Evolutionary conservation across 2,113 vertebrate genomes (phyloP), one percentile per base, ranked within the genome.

Genomic region (Astur gentilis): DNA sequence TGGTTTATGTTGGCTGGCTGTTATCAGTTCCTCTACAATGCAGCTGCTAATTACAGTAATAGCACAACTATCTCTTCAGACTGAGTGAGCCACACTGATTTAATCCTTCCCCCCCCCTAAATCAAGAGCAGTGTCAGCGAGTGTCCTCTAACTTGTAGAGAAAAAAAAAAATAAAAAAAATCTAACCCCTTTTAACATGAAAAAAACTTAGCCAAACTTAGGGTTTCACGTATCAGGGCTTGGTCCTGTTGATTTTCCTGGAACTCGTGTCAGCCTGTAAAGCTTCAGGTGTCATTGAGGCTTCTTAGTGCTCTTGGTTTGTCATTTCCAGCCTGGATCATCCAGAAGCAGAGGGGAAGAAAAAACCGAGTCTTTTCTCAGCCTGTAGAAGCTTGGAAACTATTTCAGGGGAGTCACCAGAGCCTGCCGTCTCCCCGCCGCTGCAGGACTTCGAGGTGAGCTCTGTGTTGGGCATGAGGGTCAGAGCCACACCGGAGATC

Each of bases 1-100:
- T 70, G 49, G 77, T 83, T 87, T 69, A 3, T 69, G 70, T 67
- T 89, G 57, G 49, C 81, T 82, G 57, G 29, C 57, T 85, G 57
- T 69, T 94, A 87, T 85, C 89, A 79, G 65, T 45, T 72, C 83
- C 86, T 90, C 66, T 79, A 60, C 72, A 50, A 70, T n/a, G 69
- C 65, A 76, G 61, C 57, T 95, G 91, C 66, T 96, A 93, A 94
- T 95, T 85, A 88, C 66, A 58, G 50, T 55, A 89, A 76, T 21
- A 82, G 45, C 70, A 93, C 49, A 89, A 50, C 49, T 32, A 14
- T 67, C 69, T 77, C 47, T 25, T 82, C 75, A 94, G 57, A 34
- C 1, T 3, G 27, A 78, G 66, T 29, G 17, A 69, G 34, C 29
- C 19, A 7, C 26, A 12, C 45, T 16, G 73, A 42, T 89, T 85